These are phyloP conservation scores for Polyommatus icarus DNA, from an alignment of 2,888 invertebrate species.

Conservation along the genomic window DNA sequence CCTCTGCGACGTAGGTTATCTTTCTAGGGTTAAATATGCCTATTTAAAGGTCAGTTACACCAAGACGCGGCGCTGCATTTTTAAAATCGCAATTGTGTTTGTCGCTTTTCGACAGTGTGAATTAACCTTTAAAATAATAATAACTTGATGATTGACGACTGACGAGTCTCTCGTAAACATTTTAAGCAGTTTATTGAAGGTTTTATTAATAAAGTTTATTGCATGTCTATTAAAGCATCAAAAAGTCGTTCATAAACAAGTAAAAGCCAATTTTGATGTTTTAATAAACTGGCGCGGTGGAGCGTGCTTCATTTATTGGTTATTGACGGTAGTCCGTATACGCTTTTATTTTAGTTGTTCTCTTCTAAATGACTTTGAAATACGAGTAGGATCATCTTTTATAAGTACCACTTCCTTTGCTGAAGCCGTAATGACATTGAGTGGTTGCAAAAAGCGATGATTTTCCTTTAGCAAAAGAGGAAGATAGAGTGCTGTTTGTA, in stretches of 20 bases:
- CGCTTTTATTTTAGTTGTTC: not conserved
- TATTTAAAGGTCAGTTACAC: too few relatives aligned
- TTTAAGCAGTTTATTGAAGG: slow-evolving; percentile 5
- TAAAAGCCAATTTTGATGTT: slow-evolving; percentile 22
- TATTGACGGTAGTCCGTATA: not conserved
- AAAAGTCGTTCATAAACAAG: slow-evolving; percentile 7
- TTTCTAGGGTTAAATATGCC: too few relatives aligned
- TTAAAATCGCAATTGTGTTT: not conserved
- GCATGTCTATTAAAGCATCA: slow-evolving; percentile 20
- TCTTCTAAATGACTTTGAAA: not conserved
- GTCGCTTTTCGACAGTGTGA: not conserved
- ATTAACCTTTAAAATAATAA: not conserved
- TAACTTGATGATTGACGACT: not conserved
- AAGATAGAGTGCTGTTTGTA: too few relatives aligned
- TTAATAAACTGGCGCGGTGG: slow-evolving; percentile 13
- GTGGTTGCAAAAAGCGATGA: too few relatives aligned
- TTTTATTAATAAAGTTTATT: slow-evolving; percentile 19
- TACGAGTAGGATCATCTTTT: not conserved
- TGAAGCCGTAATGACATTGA: too few relatives aligned
- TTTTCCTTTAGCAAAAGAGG: too few relatives aligned
- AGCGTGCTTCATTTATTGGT: slow-evolving; percentile 20
- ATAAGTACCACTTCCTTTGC: not conserved
- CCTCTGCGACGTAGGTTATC: too few relatives aligned
- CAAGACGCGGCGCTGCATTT: too few relatives aligned
- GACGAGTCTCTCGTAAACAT: not conserved